These are phyloP conservation scores for Bradynema listronoti DNA, from an alignment of 1,140 invertebrate genomes.

Conservation along the genomic window DNA sequence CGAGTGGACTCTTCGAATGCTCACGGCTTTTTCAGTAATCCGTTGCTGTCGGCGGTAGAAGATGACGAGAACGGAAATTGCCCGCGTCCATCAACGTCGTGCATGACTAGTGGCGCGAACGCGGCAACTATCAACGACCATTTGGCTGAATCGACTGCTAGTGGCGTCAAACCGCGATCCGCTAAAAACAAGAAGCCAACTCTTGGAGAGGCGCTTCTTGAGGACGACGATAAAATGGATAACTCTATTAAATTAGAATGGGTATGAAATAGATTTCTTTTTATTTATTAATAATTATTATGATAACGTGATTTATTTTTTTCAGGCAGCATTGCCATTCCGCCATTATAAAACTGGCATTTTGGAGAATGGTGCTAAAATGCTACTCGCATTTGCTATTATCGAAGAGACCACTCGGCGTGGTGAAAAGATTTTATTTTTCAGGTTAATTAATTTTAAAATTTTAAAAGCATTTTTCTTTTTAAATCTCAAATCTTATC, in stretches of 20 bases:
- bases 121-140: too few relatives aligned
- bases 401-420: conserved; percentile 77
- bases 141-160: background rate
- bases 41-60: too few relatives aligned
- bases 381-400: conserved; percentile 85
- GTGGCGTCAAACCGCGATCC: background rate
- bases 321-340: conserved; percentile 3
- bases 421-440: conserved; percentile 86
- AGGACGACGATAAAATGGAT: conserved; percentile 1
- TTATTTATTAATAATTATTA: conserved; percentile 4
- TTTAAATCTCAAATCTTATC: too few relatives aligned
- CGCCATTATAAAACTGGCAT: conserved; percentile 25
- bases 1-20: too few relatives aligned
- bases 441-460: conserved; percentile 61
- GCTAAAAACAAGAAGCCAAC: background rate
- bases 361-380: conserved; percentile 89
- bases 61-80: too few relatives aligned
- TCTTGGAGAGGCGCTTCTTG: background rate
- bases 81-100: too few relatives aligned
- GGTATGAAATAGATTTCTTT: conserved; percentile 3
- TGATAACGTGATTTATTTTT: background rate
- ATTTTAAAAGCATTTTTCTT: conserved; percentile 5
- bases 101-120: too few relatives aligned
- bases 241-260: conserved; percentile 22
- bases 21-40: too few relatives aligned